Conservation (phyloP, 2,113 vertebrate species). For the Benitochromis conjunctus region DNA sequence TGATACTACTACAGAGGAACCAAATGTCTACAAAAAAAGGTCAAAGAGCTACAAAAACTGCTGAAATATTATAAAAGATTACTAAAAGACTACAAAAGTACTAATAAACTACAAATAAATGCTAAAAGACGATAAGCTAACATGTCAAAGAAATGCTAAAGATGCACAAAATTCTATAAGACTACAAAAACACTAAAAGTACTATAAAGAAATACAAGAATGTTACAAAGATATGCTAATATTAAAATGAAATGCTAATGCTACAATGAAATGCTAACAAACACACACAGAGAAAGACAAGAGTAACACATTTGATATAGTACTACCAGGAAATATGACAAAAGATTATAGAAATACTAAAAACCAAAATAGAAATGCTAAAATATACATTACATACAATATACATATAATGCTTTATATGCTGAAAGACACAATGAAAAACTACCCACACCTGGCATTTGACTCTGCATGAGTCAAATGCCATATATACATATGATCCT, state of each 20-base stretch:
- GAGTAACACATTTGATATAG: background rate
- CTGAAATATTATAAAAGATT: no score
- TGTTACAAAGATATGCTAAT: no score
- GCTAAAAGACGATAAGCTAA: background rate
- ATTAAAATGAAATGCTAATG: background rate
- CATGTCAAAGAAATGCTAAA: background rate
- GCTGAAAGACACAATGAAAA: background rate
- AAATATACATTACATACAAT: background rate
- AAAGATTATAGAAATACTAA: background rate
- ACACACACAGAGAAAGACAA: background rate
- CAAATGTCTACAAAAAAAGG: no score
- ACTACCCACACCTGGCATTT: background rate
- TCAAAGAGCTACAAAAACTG: no score
- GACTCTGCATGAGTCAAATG: background rate
- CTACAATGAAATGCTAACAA: background rate
- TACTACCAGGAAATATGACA: background rate
- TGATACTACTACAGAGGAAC: no score
- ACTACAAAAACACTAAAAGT: background rate
- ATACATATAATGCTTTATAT: no score
- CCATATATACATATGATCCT: background rate
- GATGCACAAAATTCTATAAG: background rate
- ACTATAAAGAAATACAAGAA: background rate
- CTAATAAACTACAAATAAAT: no score
- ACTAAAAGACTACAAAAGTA: no score
- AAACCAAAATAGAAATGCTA: background rate